These are phyloP conservation scores for Falcaria lacertinaria DNA, from an alignment of 2,888 invertebrate species.

Conservation along the genomic window DNA sequence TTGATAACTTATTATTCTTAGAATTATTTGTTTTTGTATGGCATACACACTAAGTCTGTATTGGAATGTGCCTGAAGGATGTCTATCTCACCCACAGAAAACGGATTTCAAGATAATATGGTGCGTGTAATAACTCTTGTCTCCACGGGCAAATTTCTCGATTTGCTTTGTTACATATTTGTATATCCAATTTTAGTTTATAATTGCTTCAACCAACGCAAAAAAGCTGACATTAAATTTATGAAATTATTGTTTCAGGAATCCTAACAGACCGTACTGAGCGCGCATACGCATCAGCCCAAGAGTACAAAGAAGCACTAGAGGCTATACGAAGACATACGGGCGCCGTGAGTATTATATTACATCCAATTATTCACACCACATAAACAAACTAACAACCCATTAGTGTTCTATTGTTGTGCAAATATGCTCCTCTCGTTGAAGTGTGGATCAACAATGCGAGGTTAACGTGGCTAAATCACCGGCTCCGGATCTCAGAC, in stretches of 20 bases:
- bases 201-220: too few species aligned
- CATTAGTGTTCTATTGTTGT: conserved; percentile 31
- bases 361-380: conserved; percentile 8
- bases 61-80: too few species aligned
- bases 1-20: too few species aligned
- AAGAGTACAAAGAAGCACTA: conserved; percentile 68
- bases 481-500: not conserved
- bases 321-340: conserved; percentile 65
- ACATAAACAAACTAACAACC: conserved; percentile 17
- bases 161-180: too few species aligned
- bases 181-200: too few species aligned
- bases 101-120: too few species aligned
- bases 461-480: conserved; percentile 5
- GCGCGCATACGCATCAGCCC: conserved; percentile 57
- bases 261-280: conserved; percentile 59
- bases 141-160: too few species aligned
- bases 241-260: conserved; percentile 48
- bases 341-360: conserved; percentile 53
- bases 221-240: too few species aligned
- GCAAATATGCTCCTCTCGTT: conserved; percentile 14
- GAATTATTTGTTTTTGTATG: too few species aligned
- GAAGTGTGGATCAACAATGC: conserved; percentile 9
- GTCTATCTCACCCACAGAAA: too few species aligned
- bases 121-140: too few species aligned
- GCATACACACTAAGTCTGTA: too few species aligned